Evolutionary conservation across 2,797 vertebrate species (phyloP), one percentile per base, ranked within the genome.

Genomic region (Coccyzus lansbergi): DNA sequence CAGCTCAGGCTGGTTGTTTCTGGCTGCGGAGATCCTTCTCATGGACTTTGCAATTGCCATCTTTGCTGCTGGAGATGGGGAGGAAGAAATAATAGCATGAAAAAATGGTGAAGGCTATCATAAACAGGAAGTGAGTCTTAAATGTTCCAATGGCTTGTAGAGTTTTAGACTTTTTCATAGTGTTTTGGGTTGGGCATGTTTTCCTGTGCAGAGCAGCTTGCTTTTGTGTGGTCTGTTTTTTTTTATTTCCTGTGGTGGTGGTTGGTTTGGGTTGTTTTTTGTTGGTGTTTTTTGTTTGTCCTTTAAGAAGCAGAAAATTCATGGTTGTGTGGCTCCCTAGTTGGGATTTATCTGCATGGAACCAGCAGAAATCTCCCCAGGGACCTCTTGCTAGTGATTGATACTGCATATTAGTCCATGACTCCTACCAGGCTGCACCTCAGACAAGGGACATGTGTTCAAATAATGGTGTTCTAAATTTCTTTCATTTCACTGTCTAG

Each of bases 161-260:
- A 79, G 26, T 77, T 90, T 31, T 51, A 9, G 24, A 16, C 48
- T 69, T 91, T 55, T 76, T 83, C 14, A 15, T 89, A 5, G 53
- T 58, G 60, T 36, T 70, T 91, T 87, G 89, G 53, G 83, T 67
- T 93, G 93, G 93, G 89, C 59, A 72, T 91, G 77, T 80, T 94
- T 96, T 96, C 90, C 88, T 87, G 81, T 83, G 60, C 59, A 84
- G 38, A 49, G 33, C 42, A 24, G 89, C 91, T 92, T 88, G 22
- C 36, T 91, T 74, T 29, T 44, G 31, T 48, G 59, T 81, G 72
- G 25, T 42, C 7, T 44, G 42, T 16, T 81, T 15, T 22, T 19
- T 67, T 28, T 31, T 31, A 21, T 42, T 25, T 81, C 51, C 67
- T 75, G 70, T 65, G 6, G 7, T 79, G 42, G 18, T 62, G 26